Evolutionary conservation across 1,140 invertebrate genomes (phyloP).

Genomic region (Holotrichia oblita): DNA sequence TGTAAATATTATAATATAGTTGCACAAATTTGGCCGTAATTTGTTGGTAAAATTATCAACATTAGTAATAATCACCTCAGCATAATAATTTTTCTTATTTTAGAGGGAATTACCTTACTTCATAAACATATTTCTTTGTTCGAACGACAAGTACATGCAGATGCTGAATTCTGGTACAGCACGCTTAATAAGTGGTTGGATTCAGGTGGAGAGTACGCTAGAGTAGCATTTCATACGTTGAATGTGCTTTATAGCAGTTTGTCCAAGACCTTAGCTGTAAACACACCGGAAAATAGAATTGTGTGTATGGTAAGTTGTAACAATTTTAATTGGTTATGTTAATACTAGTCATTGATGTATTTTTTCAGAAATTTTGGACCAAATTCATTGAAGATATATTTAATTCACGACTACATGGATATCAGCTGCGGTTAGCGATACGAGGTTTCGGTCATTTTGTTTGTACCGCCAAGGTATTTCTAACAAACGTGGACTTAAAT

Average conservation of each 20-base stretch:
- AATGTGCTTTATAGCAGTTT: conserved; percentile 55
- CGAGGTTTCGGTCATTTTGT: conserved; percentile 58
- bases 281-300: not conserved
- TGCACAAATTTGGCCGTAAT: too few species aligned
- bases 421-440: conserved; percentile 56
- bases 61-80: too few species aligned
- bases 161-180: conserved; percentile 51
- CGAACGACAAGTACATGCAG: conserved; percentile 45
- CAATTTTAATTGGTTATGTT: not conserved
- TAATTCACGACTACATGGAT: conserved; percentile 41
- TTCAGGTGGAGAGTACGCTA: conserved; percentile 47
- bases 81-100: not conserved
- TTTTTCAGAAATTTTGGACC: conserved; percentile 21
- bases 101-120: not conserved
- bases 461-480: conserved; percentile 49
- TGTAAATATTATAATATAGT: too few species aligned
- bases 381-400: conserved; percentile 52
- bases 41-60: too few species aligned
- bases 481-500: conserved; percentile 49
- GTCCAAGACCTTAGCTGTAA: not conserved
- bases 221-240: conserved; percentile 53
- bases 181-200: conserved; percentile 49
- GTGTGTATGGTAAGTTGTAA: conserved; percentile 18
- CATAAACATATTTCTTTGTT: conserved; percentile 49
- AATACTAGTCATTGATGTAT: conserved; percentile 44